These are phyloP conservation scores for Hesperia comma DNA, from an alignment of 2,888 invertebrate genomes.

Conservation along the genomic window DNA sequence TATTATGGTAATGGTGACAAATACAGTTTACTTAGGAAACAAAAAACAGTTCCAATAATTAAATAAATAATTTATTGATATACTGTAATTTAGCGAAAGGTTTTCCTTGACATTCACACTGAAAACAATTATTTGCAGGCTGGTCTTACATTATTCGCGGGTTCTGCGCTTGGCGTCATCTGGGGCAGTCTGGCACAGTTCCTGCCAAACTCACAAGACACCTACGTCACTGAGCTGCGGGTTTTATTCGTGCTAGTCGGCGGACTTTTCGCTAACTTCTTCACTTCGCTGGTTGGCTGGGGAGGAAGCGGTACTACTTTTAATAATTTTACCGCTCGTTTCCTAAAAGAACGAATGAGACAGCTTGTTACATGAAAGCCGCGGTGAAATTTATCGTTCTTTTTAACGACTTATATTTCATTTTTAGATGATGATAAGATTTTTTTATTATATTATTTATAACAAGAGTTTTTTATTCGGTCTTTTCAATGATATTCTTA, in stretches of 20 bases:
- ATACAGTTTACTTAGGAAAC: no score
- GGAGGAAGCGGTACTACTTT: conserved; percentile 65
- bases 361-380: conserved; percentile 18
- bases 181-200: conserved; percentile 69
- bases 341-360: conserved; percentile 19
- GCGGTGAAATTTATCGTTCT: conserved; percentile 10
- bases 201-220: conserved; percentile 62
- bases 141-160: conserved; percentile 63
- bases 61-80: no score
- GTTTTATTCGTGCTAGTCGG: conserved; percentile 67
- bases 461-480: no score
- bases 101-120: no score
- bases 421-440: no score
- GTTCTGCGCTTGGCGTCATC: conserved; percentile 60
- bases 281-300: conserved; percentile 66
- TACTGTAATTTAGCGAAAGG: no score
- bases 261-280: conserved; percentile 66
- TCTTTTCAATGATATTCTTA: no score
- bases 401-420: no score
- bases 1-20: no score
- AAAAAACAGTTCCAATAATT: no score
- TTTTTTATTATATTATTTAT: no score
- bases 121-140: conserved; percentile 55
- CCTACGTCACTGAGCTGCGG: conserved; percentile 66
- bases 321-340: conserved; percentile 14